A percentile compares a stretch with the other conserved stretches of the same genome.
Conservation (phyloP, 2,797 vertebrate species). For the Falco biarmicus region DNA sequence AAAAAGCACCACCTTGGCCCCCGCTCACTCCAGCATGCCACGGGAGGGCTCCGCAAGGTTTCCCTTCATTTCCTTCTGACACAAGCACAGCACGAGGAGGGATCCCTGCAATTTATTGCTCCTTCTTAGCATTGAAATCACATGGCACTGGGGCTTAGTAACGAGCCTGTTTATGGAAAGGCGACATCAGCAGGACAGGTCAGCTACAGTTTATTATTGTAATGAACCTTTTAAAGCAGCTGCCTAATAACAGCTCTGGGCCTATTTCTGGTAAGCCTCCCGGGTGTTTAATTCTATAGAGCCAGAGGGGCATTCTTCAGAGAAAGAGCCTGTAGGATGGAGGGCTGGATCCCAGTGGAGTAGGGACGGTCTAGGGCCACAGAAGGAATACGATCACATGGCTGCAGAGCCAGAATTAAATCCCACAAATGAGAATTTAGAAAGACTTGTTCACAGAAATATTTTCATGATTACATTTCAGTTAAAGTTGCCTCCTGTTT, state of each 20-base stretch:
- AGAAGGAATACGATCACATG: background rate
- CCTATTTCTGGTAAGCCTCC: conserved; percentile 46
- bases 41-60: background rate
- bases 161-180: conserved; percentile 27
- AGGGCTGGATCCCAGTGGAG: background rate
- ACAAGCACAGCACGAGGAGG: background rate
- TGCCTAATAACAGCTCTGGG: background rate
- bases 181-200: conserved; percentile 18
- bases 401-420: conserved; percentile 1
- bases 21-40: background rate
- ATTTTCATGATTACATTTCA: background rate
- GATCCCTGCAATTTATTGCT: background rate
- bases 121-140: conserved; percentile 11
- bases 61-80: background rate
- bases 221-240: background rate
- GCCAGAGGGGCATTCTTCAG: background rate
- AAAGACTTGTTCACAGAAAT: background rate
- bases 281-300: conserved; percentile 12
- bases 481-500: background rate
- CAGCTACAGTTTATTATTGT: background rate
- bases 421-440: background rate
- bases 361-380: background rate
- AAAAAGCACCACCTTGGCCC: background rate
- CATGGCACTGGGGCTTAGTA: conserved; percentile 11
- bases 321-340: conserved; percentile 16